Evolutionary conservation across 2,113 vertebrate genomes (phyloP), one percentile per base, ranked within the genome.

Genomic region (Accipiter cooperii): DNA sequence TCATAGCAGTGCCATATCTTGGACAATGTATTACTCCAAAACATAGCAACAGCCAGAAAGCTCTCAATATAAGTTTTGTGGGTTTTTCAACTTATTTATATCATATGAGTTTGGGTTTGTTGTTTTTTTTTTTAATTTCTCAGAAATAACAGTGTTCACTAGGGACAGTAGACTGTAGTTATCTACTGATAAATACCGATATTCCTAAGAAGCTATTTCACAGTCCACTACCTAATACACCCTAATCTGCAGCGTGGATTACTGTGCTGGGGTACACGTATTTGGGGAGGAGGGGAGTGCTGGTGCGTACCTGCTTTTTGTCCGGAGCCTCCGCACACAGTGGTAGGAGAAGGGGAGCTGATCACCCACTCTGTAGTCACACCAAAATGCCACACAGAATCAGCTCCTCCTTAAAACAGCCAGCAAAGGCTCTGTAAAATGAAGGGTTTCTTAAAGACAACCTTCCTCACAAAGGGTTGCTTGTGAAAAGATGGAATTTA

Each of bases 11-110:
- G 97, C 93, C 73, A 24, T 54, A 68, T 77, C 91, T 89, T 26
- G 25, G 84, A 96, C 97, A 98, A 97, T 82, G 69, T 70, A 97
- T 98, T 94, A 84, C 94, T 96, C 95, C 95, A 96, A 97, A 95
- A 96, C 96, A 95, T 6, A 95, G 97, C 97, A 95, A 98, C 58
- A 91, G 71, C 95, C 85, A 96, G 95, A 97, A 97, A 96, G 92
- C 96, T 96, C 97, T 95, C 97, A 93, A 90, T 11, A 95, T 89
- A 96, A 97, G 92, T 97, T 98, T 92, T 90, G 82, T 92, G 75
- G 65, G 5, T 80, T 94, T 95, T 96, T 64, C 73, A 96, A 95
- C 85, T 97, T 97, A 82, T 91, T 93, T 94, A 92, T 47, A 38
- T 70, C 57, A 19, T 75, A 85, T n/a, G 69, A 88, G 47, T 74